A percentile compares a stretch with the other conserved stretches of the same genome.
Evolutionary conservation across 2,888 invertebrate species (phyloP).

Genomic region (Leptinotarsa juncta): DNA sequence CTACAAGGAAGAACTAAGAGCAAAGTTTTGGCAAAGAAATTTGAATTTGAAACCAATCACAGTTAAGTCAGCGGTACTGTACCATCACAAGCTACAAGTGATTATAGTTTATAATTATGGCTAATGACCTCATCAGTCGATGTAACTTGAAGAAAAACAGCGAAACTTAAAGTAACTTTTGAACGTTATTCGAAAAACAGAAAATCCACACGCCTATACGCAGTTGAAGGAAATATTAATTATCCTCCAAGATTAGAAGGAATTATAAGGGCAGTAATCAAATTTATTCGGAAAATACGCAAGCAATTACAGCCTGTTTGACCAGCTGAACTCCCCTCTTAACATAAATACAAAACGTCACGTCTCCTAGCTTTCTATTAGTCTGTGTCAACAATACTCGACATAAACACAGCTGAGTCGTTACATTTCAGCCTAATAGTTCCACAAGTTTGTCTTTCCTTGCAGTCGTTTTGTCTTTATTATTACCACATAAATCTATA

Average conservation of each 20-base stretch:
- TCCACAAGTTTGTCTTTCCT: slow-evolving; percentile 48
- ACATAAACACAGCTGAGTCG: slow-evolving; percentile 51
- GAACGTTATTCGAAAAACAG: too few relatives aligned
- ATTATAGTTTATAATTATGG: too few relatives aligned
- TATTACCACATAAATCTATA: slow-evolving; percentile 44
- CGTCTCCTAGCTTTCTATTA: slow-evolving; percentile 55
- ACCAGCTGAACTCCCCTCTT: slow-evolving; percentile 59
- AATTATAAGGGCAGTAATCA: neutral
- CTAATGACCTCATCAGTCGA: too few relatives aligned
- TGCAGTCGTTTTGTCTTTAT: slow-evolving; percentile 45
- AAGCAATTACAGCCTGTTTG: slow-evolving; percentile 49
- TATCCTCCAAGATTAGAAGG: neutral
- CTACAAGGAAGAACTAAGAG: too few relatives aligned
- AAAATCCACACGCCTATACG: neutral
- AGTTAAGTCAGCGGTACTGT: too few relatives aligned
- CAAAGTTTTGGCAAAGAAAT: too few relatives aligned
- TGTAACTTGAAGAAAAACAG: too few relatives aligned
- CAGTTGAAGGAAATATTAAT: neutral
- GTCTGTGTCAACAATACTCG: slow-evolving; percentile 56
- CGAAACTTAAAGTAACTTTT: too few relatives aligned
- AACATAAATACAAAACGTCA: slow-evolving; percentile 56
- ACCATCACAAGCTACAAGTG: too few relatives aligned
- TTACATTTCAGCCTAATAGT: slow-evolving; percentile 51
- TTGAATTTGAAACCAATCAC: too few relatives aligned
- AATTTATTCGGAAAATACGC: slow-evolving; percentile 25